A percentile compares a stretch with the other conserved stretches of the same genome.
Evolutionary conservation across 2,888 invertebrate genomes (phyloP).

Genomic region (Yponomeuta evonymella): DNA sequence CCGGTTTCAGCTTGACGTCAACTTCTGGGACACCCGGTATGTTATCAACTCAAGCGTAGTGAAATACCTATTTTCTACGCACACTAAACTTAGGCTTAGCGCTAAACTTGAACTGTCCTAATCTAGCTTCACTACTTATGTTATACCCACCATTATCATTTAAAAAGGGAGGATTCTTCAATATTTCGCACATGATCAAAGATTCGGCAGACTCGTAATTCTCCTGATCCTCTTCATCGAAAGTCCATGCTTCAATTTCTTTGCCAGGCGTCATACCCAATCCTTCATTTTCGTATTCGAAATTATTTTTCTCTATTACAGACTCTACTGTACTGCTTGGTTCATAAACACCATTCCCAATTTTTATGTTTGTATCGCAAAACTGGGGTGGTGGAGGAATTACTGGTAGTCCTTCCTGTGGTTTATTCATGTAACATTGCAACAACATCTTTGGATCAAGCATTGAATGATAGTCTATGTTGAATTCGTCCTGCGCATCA

Average conservation of each 20-base stretch:
- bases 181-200: too few relatives aligned
- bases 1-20: too few relatives aligned
- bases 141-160: neutral
- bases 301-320: slow-evolving; percentile 24
- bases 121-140: slow-evolving; percentile 21
- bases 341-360: too few relatives aligned
- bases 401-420: slow-evolving; percentile 30
- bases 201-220: too few relatives aligned
- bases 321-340: too few relatives aligned
- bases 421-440: slow-evolving; percentile 33
- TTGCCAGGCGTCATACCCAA: slow-evolving; percentile 30
- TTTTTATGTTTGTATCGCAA: slow-evolving; percentile 27
- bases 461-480: slow-evolving; percentile 28
- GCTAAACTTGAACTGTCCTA: slow-evolving; percentile 44
- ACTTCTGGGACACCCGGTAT: too few relatives aligned
- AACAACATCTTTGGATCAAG: slow-evolving; percentile 57
- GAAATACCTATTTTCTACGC: slow-evolving; percentile 25
- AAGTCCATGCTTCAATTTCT: slow-evolving; percentile 50
- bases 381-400: slow-evolving; percentile 56
- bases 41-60: neutral
- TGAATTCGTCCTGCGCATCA: neutral
- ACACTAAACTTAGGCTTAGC: slow-evolving; percentile 36
- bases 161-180: neutral
- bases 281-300: slow-evolving; percentile 25
- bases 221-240: slow-evolving; percentile 31